Conservation (phyloP, 1,140 invertebrate genomes). For the Heliconius melpomene region DNA sequence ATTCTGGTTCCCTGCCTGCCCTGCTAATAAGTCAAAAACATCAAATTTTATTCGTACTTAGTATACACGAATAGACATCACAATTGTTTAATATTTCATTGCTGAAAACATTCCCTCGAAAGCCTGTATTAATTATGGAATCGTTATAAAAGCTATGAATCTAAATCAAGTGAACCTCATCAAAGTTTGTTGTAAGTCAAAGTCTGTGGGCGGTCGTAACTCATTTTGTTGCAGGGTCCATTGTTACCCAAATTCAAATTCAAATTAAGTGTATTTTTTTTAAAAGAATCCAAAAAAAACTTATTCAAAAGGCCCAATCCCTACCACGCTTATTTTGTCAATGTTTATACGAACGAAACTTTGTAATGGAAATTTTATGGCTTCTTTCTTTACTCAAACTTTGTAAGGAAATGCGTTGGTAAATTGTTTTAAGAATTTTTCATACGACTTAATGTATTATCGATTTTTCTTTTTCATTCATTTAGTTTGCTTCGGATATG, state of each 20-base stretch:
- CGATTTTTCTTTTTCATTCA: too few relatives aligned
- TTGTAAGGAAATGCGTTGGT: background rate
- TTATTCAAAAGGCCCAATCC: background rate
- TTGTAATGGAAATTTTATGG: constrained; percentile 9
- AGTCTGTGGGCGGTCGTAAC: background rate
- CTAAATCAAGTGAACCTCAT: constrained; percentile 1
- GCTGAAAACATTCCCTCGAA: background rate
- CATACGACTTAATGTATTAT: too few relatives aligned
- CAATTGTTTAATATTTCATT: background rate
- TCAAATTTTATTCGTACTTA: background rate
- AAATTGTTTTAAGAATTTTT: background rate
- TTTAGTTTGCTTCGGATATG: too few relatives aligned
- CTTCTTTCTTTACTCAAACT: background rate
- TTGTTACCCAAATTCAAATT: background rate
- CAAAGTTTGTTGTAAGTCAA: background rate
- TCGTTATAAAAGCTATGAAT: constrained; percentile 4
- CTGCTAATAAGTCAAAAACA: background rate
- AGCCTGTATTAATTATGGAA: background rate
- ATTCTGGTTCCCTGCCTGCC: too few relatives aligned
- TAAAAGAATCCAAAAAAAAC: background rate
- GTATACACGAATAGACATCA: background rate
- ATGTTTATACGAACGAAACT: constrained; percentile 6
- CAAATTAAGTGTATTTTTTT: background rate
- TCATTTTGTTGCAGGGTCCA: background rate
- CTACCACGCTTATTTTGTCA: constrained; percentile 3